Base-by-base conservation (phyloP, 1,140 invertebrate genomes). In the Halesus radiatus region DNA sequence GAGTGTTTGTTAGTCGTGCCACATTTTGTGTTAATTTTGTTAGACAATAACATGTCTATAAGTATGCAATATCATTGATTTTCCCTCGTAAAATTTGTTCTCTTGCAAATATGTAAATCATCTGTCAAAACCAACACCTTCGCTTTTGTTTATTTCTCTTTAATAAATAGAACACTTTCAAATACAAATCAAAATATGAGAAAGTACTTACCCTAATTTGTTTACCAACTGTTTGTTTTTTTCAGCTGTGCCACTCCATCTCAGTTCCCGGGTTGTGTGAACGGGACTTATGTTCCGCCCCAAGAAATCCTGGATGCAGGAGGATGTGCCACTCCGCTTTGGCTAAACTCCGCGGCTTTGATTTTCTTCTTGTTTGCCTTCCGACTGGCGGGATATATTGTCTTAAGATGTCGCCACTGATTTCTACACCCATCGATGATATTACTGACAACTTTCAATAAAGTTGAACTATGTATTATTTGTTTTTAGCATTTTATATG, bases 331-430 rank as follows among this genome's bases (percentile, higher is more conserved):
- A 88, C 90, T 79, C 93, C 94, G 5, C 86, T 95, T 3, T 95
- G 94, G 94, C 91, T 93, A 68, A 96, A 96, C 87, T 95, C 94
- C 8, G 85, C 94, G 2, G 92, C 95, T n/a, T 88, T 96, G 60
- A 84, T 96, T 73, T 89, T 91, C 76, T 96, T 95, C 87, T 90
- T 96, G 64, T 84, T 95, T 76, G 90, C 94, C 66, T 95, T 95
- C 87, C 90, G 95, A 81, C 87, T 93, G 29, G 89, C 95, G 56
- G 95, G 95, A 66, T 96, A 96, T 85, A 87, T 94, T 73, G 94
- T 95, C 60, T 88, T 96, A 80, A 91, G 95, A 80, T 95, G 93
- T 85, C 90, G 94, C 84, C 91, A 94, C 81, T 91, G 92, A 80
- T 78, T 29, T 70, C n/a, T 52, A 20, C 1, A 50, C 18, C 3